Conservation (phyloP, 2,888 invertebrate species). For the Patella depressa region DNA sequence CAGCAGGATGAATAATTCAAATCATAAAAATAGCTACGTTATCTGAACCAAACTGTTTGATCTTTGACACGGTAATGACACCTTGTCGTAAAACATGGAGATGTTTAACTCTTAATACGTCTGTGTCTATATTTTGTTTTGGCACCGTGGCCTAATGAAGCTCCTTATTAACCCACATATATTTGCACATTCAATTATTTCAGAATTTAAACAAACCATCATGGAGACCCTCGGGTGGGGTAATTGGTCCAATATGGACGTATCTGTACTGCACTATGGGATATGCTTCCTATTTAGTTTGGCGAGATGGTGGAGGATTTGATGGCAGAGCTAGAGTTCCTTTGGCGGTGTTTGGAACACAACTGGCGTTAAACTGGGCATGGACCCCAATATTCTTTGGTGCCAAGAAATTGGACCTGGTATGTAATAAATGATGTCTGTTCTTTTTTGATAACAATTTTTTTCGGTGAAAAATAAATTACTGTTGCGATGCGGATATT, state of each 20-base stretch:
- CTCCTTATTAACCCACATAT: too few relatives aligned
- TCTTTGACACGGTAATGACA: too few relatives aligned
- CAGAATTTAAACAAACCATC: slow-evolving; percentile 80
- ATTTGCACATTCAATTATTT: slow-evolving; percentile 11
- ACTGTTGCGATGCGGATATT: too few relatives aligned
- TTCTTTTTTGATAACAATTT: too few relatives aligned
- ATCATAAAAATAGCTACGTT: too few relatives aligned
- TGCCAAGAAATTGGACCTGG: slow-evolving; percentile 67
- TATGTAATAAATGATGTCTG: slow-evolving; percentile 36
- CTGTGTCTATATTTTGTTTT: too few relatives aligned
- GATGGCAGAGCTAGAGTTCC: slow-evolving; percentile 76
- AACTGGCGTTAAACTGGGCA: slow-evolving; percentile 85
- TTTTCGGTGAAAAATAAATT: too few relatives aligned
- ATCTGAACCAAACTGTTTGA: too few relatives aligned
- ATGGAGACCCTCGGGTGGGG: slow-evolving; percentile 85
- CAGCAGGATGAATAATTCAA: too few relatives aligned
- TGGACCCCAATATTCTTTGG: slow-evolving; percentile 91
- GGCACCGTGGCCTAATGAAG: too few relatives aligned
- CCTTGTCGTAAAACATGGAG: too few relatives aligned
- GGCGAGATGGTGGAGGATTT: slow-evolving; percentile 83
- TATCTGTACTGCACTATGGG: slow-evolving; percentile 84
- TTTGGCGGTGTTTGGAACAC: slow-evolving; percentile 81
- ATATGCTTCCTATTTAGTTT: slow-evolving; percentile 86
- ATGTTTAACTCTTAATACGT: too few relatives aligned
- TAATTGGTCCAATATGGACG: slow-evolving; percentile 86